Percentiles rank a stretch among this genome's conserved stretches.
Conservation (phyloP, 2,113 vertebrate genomes). For the Cisticola juncidis region DNA sequence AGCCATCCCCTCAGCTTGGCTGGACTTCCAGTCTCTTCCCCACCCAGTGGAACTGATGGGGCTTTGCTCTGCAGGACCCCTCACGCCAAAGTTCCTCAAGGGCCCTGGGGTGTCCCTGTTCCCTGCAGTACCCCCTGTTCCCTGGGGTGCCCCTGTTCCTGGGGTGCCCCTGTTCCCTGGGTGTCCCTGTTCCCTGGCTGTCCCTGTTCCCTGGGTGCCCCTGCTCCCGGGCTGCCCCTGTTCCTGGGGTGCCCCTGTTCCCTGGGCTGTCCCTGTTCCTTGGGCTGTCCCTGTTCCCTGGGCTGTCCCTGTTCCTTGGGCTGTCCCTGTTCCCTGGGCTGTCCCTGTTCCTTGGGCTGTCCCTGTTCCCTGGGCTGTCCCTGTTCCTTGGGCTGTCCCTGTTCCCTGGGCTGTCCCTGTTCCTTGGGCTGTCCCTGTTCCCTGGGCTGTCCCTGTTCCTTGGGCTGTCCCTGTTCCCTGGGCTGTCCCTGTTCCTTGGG, state of each 20-base stretch:
- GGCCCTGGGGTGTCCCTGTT: neutral
- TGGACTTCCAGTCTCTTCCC: neutral
- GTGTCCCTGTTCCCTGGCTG: neutral
- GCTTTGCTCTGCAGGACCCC: neutral
- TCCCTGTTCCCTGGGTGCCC: neutral
- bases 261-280: neutral
- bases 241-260: neutral
- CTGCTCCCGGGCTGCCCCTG: too few species aligned
- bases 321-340: too few species aligned
- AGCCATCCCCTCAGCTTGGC: neutral
- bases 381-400: neutral
- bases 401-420: too few species aligned
- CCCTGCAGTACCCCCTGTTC: too few species aligned
- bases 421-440: too few species aligned
- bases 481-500: neutral
- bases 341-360: neutral
- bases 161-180: neutral
- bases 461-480: neutral
- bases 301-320: too few species aligned
- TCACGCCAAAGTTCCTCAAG: neutral
- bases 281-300: neutral
- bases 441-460: neutral
- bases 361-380: neutral
- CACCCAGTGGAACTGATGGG: accelerated
- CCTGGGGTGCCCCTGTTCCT: neutral